phyloP scores from a whole-genome alignment of 2,113 vertebrate genomes.

The Casuarius casuarius region DNA sequence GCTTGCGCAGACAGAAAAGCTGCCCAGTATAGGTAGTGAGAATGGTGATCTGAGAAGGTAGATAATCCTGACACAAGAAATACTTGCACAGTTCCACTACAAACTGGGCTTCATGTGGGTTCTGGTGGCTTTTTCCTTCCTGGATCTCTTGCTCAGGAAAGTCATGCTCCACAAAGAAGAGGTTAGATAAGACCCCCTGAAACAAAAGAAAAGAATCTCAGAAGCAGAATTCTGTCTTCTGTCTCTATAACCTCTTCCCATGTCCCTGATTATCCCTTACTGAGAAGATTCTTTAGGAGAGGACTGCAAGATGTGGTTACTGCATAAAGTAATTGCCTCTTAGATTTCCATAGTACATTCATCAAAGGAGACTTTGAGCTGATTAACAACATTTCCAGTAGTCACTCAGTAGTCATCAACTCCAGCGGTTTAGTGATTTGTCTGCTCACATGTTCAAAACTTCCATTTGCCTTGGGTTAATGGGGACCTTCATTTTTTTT shows the following conservation, averaged over 20 bases:
- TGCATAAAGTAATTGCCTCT: not conserved
- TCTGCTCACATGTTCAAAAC: not conserved
- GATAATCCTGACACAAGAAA: conserved; percentile 88
- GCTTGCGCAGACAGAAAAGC: conserved; percentile 86
- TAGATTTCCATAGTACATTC: not conserved
- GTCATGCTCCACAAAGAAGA: conserved; percentile 91
- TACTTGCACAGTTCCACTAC: conserved; percentile 89
- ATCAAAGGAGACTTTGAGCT: not conserved
- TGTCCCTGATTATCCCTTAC: not conserved
- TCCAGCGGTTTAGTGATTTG: not conserved
- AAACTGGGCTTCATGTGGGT: conserved; percentile 88
- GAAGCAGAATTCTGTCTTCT: not conserved
- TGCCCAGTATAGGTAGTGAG: conserved; percentile 94
- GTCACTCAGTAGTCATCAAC: not conserved
- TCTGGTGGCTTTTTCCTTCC: conserved; percentile 92
- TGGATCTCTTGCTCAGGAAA: conserved; percentile 84
- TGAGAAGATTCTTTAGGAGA: not conserved
- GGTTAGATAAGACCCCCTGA: conserved; percentile 86
- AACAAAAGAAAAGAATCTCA: not conserved
- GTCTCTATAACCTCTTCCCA: not conserved
- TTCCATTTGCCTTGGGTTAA: not conserved
- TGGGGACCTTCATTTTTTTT: not conserved
- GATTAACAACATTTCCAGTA: not conserved
- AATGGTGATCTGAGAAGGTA: conserved; percentile 92
- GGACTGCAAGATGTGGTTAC: not conserved